These are phyloP conservation scores for Myopa testacea DNA, from an alignment of 2,888 invertebrate species.

Conservation along the genomic window DNA sequence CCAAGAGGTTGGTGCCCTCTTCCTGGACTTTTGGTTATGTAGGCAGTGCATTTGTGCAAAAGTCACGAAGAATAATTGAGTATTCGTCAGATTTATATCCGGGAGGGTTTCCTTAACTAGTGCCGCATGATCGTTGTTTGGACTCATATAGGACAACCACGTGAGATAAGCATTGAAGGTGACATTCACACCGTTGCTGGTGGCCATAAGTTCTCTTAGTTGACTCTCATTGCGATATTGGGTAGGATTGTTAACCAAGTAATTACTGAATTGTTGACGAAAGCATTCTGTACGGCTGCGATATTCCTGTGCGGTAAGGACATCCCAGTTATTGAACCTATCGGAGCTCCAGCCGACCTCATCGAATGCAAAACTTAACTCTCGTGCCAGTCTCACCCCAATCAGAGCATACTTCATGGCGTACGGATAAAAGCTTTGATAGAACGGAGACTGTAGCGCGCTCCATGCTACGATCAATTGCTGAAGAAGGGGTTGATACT, in stretches of 20 bases:
- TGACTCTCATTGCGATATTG: slow-evolving; percentile 48
- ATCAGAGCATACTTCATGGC: slow-evolving; percentile 57
- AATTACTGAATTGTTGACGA: slow-evolving; percentile 55
- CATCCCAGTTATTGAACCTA: slow-evolving; percentile 57
- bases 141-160: slow-evolving; percentile 58
- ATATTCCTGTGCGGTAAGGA: slow-evolving; percentile 52
- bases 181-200: slow-evolving; percentile 57
- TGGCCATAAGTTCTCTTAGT: slow-evolving; percentile 52
- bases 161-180: slow-evolving; percentile 62
- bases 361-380: slow-evolving; percentile 59
- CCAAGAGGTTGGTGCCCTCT: not conserved
- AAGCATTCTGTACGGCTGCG: slow-evolving; percentile 59
- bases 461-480: slow-evolving; percentile 59
- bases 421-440: slow-evolving; percentile 55
- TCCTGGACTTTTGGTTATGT: not conserved
- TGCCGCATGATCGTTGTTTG: slow-evolving; percentile 55
- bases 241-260: slow-evolving; percentile 50
- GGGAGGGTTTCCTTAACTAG: slow-evolving; percentile 60
- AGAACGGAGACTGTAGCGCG: slow-evolving; percentile 58
- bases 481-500: slow-evolving; percentile 55
- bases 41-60: slow-evolving; percentile 61
- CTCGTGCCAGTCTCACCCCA: slow-evolving; percentile 54
- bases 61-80: slow-evolving; percentile 62
- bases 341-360: slow-evolving; percentile 60
- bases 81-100: slow-evolving; percentile 60